These are phyloP conservation scores for Arothron firmamentum DNA, from an alignment of 2,113 vertebrate species.

Conservation along the genomic window DNA sequence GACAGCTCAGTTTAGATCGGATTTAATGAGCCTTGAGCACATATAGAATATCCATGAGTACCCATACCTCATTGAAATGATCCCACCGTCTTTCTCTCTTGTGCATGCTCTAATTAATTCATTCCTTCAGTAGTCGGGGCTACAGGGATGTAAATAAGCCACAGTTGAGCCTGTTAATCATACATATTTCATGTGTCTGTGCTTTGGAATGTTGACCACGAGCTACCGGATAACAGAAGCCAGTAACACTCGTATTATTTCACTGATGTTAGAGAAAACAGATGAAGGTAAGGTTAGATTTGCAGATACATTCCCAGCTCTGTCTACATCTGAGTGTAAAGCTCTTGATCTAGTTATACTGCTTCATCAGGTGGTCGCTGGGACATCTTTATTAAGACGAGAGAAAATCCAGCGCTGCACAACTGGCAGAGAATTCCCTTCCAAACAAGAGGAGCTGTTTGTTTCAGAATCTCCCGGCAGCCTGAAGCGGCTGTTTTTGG, in stretches of 20 bases:
- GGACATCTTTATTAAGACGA: too few relatives aligned
- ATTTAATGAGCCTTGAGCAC: conserved; percentile 25
- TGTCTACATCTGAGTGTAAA: too few relatives aligned
- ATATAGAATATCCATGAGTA: conserved; percentile 44
- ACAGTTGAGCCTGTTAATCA: not conserved
- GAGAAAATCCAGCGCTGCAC: too few relatives aligned
- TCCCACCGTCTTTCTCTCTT: not conserved
- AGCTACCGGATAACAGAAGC: not conserved
- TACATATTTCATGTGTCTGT: not conserved
- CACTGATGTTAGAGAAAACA: too few relatives aligned
- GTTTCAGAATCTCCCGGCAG: too few relatives aligned
- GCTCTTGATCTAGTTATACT: too few relatives aligned
- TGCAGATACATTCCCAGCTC: too few relatives aligned
- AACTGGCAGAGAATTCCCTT: too few relatives aligned
- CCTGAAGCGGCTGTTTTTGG: too few relatives aligned
- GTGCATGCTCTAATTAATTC: not conserved
- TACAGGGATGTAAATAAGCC: not conserved
- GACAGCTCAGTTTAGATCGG: conserved; percentile 3
- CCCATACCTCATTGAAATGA: conserved; percentile 30
- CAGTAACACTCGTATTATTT: not conserved
- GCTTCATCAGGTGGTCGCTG: too few relatives aligned
- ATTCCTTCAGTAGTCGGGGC: not conserved
- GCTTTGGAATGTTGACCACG: not conserved
- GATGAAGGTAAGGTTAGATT: too few relatives aligned
- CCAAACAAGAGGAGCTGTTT: too few relatives aligned